Evolutionary conservation across 2,888 invertebrate species (phyloP).

Genomic region (Antheraea yamamai): DNA sequence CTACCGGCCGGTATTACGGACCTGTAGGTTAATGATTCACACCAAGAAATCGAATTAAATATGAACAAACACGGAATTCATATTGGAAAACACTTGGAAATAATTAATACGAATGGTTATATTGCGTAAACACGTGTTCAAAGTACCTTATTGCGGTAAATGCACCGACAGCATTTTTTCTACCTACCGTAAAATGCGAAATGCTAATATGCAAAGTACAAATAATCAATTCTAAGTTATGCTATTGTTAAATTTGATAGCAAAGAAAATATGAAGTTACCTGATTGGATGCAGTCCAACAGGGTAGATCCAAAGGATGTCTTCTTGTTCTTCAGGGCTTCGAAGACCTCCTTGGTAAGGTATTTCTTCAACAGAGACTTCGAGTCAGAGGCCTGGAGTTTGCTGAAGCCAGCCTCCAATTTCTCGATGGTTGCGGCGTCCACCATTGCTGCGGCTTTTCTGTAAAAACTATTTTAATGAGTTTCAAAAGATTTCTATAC

Average conservation of each 20-base stretch:
- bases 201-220: too few relatives aligned
- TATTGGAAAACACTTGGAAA: background rate
- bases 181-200: background rate
- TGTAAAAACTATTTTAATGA: conserved; percentile 56
- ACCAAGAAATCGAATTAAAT: background rate
- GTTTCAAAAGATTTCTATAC: conserved; percentile 15
- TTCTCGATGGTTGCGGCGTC: conserved; percentile 95
- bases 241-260: too few relatives aligned
- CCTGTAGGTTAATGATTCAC: background rate
- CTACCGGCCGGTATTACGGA: background rate
- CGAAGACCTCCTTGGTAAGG: conserved; percentile 95
- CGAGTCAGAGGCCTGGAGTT: conserved; percentile 93
- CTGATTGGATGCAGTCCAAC: conserved; percentile 97
- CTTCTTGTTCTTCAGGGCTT: conserved; percentile 95
- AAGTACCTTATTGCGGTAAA: background rate
- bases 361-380: conserved; percentile 98
- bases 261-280: conserved; percentile 66
- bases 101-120: background rate
- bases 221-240: too few relatives aligned
- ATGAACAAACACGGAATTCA: background rate
- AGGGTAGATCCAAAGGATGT: conserved; percentile 96
- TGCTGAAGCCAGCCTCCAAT: conserved; percentile 94
- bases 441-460: conserved; percentile 92
- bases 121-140: background rate
- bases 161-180: background rate